These are phyloP conservation scores for Alectoris magna DNA, from an alignment of 2,797 vertebrate genomes.

Conservation along the genomic window DNA sequence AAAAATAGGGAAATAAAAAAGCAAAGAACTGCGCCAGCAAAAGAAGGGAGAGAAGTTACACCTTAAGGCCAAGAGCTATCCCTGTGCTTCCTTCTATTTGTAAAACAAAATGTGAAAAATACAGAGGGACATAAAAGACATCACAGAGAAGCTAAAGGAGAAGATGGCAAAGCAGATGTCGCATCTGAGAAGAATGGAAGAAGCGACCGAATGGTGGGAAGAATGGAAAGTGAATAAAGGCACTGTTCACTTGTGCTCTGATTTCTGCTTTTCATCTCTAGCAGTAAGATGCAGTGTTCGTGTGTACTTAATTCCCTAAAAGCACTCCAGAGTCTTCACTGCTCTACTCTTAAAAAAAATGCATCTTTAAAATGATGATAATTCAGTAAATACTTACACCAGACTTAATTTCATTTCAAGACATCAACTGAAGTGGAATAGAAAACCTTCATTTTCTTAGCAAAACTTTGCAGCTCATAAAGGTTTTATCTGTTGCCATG, in stretches of 20 bases:
- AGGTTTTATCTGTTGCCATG: slow-evolving; percentile 67
- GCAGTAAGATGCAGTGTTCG: background rate
- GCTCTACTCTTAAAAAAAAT: slow-evolving; percentile 24
- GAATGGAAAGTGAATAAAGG: background rate
- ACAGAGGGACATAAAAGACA: background rate
- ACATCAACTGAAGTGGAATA: slow-evolving; percentile 55
- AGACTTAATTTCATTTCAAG: slow-evolving; percentile 69
- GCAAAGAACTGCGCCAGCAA: background rate
- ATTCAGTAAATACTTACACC: slow-evolving; percentile 39
- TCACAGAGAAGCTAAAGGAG: background rate
- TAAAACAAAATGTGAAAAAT: background rate
- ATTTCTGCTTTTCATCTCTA: background rate
- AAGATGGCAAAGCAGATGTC: background rate
- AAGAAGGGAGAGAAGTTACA: background rate
- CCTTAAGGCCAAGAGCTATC: background rate
- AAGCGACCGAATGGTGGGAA: background rate
- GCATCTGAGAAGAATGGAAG: background rate
- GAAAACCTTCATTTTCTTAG: slow-evolving; percentile 71
- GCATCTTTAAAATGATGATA: slow-evolving; percentile 1
- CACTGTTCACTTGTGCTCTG: background rate
- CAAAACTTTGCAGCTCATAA: slow-evolving; percentile 72
- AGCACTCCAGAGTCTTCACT: background rate
- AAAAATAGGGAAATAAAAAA: background rate
- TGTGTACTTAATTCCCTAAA: background rate
- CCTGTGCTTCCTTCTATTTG: background rate